Base-by-base conservation (phyloP, 2,113 vertebrate genomes). In the Panthera tigris region DNA sequence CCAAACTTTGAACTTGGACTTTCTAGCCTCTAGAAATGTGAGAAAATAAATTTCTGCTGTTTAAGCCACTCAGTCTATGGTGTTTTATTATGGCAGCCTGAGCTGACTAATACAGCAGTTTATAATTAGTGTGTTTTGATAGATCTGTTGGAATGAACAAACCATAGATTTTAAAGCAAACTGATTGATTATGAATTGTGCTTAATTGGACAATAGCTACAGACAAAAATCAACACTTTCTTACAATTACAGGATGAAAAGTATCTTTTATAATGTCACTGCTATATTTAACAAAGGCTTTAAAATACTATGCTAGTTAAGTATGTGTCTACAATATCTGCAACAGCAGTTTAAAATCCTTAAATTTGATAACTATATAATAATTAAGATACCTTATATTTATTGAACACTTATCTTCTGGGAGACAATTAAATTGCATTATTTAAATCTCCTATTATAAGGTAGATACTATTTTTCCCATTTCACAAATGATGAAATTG, bases 181-280 rank as follows among this genome's bases (percentile, higher is more conserved):
- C 89, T 97, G 14, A 97, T 97, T 98, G 88, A 98, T 98, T 95
- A 97, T 95, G 33, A 88, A 71, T 80, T 90, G 65, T 98, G 98
- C 97, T 98, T 98, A 98, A 97, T 39, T 98, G 94, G 97, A 97
- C 88, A 95, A 82, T 93, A 97, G 96, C 90, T 95, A 98, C 90
- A 97, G 65, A 85, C 73, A 95, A 96, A 97, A 83, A 57, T 52
- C 39, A 89, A 33, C 13, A 33, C 45, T 36, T 89, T 21, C 48
- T 90, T 68, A 39, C 0, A 83, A 81, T 69, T 66, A 31, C 7
- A 87, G 18, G 27, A 65, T 33, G 3, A 73, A 95, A 94, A 94
- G 71, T 86, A 52, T 52, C 27, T 81, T 81, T 88, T 3, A 84
- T 29, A 31, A 81, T 81, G 5, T 74, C 80, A 91, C 6, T 86